These are phyloP conservation scores for Luehdorfia chinensis DNA, from an alignment of 1,140 invertebrate genomes.

Conservation along the genomic window DNA sequence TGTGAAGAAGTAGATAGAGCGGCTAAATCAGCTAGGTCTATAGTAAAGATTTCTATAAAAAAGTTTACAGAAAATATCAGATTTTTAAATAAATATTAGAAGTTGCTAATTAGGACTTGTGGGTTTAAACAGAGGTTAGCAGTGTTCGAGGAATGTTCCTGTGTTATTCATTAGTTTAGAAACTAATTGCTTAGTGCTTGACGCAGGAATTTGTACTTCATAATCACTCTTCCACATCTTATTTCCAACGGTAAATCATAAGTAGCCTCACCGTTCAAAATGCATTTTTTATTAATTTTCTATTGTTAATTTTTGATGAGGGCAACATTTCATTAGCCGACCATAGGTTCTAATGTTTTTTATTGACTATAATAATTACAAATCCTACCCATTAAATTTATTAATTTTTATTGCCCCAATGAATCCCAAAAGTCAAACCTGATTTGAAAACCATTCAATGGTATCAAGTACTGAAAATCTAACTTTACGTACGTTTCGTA, in stretches of 20 bases:
- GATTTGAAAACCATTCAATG: too few relatives aligned
- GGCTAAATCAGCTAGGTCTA: constrained; percentile 48
- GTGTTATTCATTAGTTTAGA: background rate
- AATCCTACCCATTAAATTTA: too few relatives aligned
- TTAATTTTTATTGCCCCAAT: too few relatives aligned
- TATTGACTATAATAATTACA: background rate
- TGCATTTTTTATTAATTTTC: constrained; percentile 28
- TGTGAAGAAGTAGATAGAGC: constrained; percentile 44
- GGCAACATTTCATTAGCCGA: constrained; percentile 11
- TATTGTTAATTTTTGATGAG: constrained; percentile 22
- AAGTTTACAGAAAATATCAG: background rate
- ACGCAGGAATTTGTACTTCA: constrained; percentile 24
- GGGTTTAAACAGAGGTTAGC: constrained; percentile 28
- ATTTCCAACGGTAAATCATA: constrained; percentile 59
- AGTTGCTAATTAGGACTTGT: constrained; percentile 21
- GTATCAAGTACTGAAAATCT: too few relatives aligned
- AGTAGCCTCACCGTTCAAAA: constrained; percentile 52
- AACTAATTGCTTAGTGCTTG: constrained; percentile 39
- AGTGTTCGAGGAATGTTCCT: constrained; percentile 17
- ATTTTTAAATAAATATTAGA: constrained; percentile 21
- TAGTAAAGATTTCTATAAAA: constrained; percentile 36
- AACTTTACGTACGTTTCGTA: too few relatives aligned
- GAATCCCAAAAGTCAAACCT: too few relatives aligned
- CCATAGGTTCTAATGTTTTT: background rate
- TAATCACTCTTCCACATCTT: constrained; percentile 75